Evolutionary conservation across 2,113 vertebrate genomes (phyloP).

Genomic region (Uria aalge): DNA sequence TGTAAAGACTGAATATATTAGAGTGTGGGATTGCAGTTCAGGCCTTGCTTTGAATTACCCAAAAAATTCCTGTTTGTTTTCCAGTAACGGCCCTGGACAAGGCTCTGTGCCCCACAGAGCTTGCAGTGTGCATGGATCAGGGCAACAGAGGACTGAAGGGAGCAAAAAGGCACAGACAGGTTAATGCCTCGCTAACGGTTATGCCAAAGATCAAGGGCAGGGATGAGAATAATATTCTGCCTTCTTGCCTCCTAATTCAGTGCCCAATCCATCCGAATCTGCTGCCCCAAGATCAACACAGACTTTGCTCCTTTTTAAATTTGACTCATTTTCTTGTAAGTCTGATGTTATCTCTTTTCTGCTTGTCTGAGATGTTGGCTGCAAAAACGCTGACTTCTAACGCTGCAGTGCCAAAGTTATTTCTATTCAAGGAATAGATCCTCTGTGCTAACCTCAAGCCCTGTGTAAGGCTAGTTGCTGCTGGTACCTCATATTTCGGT

Average conservation of each 20-base stretch:
- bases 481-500: neutral
- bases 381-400: conserved; percentile 22
- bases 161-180: neutral
- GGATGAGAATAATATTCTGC: neutral
- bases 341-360: conserved; percentile 36
- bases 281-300: neutral
- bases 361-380: neutral
- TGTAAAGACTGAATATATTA: neutral
- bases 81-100: accelerated
- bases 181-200: neutral
- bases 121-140: accelerated
- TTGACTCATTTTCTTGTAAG: conserved; percentile 31
- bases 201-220: neutral
- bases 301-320: neutral
- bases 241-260: neutral
- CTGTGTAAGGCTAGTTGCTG: neutral
- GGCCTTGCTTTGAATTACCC: neutral
- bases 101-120: neutral
- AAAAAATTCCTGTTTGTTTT: neutral
- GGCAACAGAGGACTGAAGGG: neutral
- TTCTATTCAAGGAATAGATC: neutral
- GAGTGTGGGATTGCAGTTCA: neutral
- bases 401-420: neutral
- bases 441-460: neutral
- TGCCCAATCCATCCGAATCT: accelerated